phyloP scores from a whole-genome alignment of 2,113 vertebrate genomes.

The Cheilinus undulatus region DNA sequence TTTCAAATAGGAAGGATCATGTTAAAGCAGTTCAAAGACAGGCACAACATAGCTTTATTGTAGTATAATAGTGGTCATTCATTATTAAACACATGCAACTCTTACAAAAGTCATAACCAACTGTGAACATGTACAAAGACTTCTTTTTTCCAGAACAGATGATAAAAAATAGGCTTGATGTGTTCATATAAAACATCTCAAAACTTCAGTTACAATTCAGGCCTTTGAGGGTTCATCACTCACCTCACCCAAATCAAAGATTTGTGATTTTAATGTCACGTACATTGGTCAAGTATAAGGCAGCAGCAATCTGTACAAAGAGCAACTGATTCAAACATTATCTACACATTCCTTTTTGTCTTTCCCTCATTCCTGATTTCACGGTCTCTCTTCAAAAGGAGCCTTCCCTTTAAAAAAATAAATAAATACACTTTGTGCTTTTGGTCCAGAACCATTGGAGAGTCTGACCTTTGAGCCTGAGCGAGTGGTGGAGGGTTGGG shows the following conservation, averaged over 20 bases:
- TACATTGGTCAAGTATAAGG: constrained; percentile 71
- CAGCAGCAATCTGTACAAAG: constrained; percentile 68
- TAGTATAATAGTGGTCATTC: constrained; percentile 65
- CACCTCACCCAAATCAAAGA: constrained; percentile 10
- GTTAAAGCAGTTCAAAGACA: constrained; percentile 51
- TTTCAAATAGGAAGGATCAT: too few relatives aligned
- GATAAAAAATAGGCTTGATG: constrained; percentile 67
- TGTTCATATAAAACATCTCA: constrained; percentile 63
- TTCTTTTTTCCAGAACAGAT: constrained; percentile 33
- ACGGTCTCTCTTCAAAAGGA: constrained; percentile 22
- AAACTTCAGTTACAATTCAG: constrained; percentile 45
- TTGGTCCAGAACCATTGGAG: constrained; percentile 64
- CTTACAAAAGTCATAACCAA: constrained; percentile 73
- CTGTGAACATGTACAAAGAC: constrained; percentile 58
- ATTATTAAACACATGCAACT: constrained; percentile 75
- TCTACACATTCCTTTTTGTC: constrained; percentile 7
- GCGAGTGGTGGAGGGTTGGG: not conserved
- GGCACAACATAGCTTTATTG: constrained; percentile 68
- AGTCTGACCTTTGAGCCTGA: constrained; percentile 42
- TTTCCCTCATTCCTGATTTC: not conserved
- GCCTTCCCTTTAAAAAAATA: constrained; percentile 57
- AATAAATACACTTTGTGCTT: constrained; percentile 74
- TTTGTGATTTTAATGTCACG: constrained; percentile 26
- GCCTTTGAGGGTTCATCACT: constrained; percentile 23
- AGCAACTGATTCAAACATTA: constrained; percentile 21